phyloP scores from a whole-genome alignment of 1,140 invertebrate species.

The Samia ricini region DNA sequence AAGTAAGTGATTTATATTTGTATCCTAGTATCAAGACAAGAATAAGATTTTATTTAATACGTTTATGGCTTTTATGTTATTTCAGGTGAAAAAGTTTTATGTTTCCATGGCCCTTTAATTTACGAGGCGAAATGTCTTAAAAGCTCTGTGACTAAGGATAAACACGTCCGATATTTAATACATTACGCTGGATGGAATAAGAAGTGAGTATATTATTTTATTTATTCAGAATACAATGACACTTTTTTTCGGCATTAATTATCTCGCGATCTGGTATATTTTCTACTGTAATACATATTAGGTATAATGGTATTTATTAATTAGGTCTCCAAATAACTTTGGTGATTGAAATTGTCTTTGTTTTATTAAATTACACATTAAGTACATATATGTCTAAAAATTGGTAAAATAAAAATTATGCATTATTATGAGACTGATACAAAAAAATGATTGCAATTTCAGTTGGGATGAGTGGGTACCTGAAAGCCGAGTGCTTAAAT shows the following conservation, averaged over 20 bases:
- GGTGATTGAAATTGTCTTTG: too few relatives aligned
- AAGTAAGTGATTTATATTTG: neutral
- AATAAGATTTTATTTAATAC: neutral
- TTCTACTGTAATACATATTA: too few relatives aligned
- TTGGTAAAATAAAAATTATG: too few relatives aligned
- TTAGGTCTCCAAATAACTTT: too few relatives aligned
- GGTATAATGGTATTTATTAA: too few relatives aligned
- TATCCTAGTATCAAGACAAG: slow-evolving; percentile 12
- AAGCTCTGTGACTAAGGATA: slow-evolving; percentile 88
- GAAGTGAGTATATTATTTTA: slow-evolving; percentile 83
- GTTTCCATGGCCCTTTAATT: slow-evolving; percentile 95
- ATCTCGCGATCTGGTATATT: too few relatives aligned
- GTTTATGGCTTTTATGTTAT: slow-evolving; percentile 20
- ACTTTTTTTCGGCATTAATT: too few relatives aligned
- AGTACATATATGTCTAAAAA: too few relatives aligned
- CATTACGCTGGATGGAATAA: slow-evolving; percentile 99
- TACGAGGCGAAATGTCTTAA: slow-evolving; percentile 98
- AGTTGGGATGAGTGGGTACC: slow-evolving; percentile 99
- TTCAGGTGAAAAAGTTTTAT: slow-evolving; percentile 95
- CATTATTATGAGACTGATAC: too few relatives aligned
- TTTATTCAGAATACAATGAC: too few relatives aligned
- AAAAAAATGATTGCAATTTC: slow-evolving; percentile 41
- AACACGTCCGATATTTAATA: slow-evolving; percentile 93
- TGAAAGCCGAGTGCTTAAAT: slow-evolving; percentile 94
- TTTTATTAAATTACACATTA: too few relatives aligned